Base-by-base conservation (phyloP, 2,113 vertebrate genomes). In the Edolisoma coerulescens region DNA sequence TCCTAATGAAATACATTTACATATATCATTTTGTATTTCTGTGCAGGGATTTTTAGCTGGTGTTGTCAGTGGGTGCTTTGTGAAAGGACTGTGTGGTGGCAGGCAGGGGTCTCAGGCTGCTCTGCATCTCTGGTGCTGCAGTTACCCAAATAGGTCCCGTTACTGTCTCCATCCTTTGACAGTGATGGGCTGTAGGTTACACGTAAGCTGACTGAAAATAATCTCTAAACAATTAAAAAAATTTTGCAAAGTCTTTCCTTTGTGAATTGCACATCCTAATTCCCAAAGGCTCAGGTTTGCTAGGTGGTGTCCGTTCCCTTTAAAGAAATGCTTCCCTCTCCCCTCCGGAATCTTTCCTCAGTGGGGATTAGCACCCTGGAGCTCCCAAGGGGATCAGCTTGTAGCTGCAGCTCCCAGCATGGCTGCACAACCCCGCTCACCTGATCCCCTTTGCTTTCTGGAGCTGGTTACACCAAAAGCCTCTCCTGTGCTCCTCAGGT, bases 381-480 rank as follows among this genome's bases (percentile, higher is more conserved):
- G 45, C 26, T 83, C 21, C 42, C 53, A 37, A 1, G 6, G 39
- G 57, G 41, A 44, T 63, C 57, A 68, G 39, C 6, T 13, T 75
- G 47, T 39, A 50, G 11, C 21, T 83, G 52, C 23, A 27, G 52
- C 57, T 35, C 1, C 18, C 41, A 69, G 54, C 35, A 3, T 17
- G 23, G 50, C 76, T 89, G 64, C 50, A 57, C 45, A 3, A 1
- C 9, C 27, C 6, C 0, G 0, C 49, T 63, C 16, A 15, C 52
- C 39, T 59, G 44, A 3, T 27, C 47, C 47, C 16, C n/a, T 28
- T 28, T 0, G 1, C 52, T 60, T 74, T 41, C 49, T 88, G 52
- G 30, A 64, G 35, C 33, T 70, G 41, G 0, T 47, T 47, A 44
- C 33, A 32, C 30, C 47, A 45, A 21, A 37, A 19, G 15, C 15